These are phyloP conservation scores for Archips xylosteana DNA, from an alignment of 2,888 invertebrate genomes.

Conservation along the genomic window DNA sequence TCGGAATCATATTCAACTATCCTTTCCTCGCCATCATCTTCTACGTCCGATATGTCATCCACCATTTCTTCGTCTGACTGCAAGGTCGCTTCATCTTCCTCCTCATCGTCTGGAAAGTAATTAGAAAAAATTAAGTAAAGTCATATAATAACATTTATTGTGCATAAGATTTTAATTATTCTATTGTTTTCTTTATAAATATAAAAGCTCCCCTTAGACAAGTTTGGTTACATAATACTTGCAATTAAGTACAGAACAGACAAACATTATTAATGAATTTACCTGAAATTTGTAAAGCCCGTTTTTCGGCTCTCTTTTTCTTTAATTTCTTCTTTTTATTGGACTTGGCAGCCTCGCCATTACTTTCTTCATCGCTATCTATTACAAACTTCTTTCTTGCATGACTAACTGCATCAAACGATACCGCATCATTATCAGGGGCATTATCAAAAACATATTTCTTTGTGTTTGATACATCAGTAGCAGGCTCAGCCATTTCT, in stretches of 20 bases:
- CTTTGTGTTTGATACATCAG: conserved; percentile 62
- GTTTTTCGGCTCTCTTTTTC: conserved; percentile 67
- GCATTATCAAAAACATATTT: conserved; percentile 63
- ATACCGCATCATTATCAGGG: conserved; percentile 45
- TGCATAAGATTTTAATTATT: no score
- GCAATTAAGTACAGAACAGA: no score
- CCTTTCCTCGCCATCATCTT: conserved; percentile 66
- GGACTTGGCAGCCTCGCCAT: conserved; percentile 50
- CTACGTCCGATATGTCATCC: conserved; percentile 63
- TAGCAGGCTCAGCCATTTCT: conserved; percentile 70
- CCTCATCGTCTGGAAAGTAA: conserved; percentile 69
- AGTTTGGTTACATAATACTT: no score
- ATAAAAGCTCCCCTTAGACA: no score
- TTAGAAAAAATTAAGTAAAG: neutral
- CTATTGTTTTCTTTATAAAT: no score
- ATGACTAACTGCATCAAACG: conserved; percentile 47
- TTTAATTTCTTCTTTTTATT: conserved; percentile 71
- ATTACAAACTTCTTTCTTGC: conserved; percentile 72
- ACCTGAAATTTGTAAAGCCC: conserved; percentile 79
- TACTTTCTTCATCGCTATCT: conserved; percentile 70
- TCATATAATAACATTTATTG: no score
- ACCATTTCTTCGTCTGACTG: conserved; percentile 61
- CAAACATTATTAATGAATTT: neutral
- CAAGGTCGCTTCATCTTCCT: conserved; percentile 56
- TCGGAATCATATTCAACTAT: conserved; percentile 93